phyloP scores from a whole-genome alignment of 2,797 vertebrate genomes.

The Intellagama lesueurii region DNA sequence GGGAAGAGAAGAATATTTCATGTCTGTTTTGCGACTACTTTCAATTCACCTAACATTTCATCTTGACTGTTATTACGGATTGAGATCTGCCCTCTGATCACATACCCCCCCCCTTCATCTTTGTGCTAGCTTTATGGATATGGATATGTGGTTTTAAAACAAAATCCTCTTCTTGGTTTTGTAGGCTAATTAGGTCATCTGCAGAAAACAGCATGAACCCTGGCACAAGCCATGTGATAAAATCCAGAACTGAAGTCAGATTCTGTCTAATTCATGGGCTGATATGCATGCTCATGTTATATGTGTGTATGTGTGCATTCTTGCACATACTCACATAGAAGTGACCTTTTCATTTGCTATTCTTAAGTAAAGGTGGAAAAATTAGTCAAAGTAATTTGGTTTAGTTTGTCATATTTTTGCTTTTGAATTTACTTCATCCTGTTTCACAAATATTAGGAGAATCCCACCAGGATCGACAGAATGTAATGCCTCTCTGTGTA shows the following conservation, averaged over 20 bases:
- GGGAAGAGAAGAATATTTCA: conserved; percentile 32
- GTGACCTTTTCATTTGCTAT: not conserved
- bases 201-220: conserved; percentile 40
- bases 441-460: no score
- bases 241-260: not conserved
- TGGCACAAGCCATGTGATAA: conserved; percentile 2
- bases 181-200: conserved; percentile 27
- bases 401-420: not conserved
- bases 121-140: conserved; percentile 12
- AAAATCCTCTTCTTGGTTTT: conserved; percentile 2
- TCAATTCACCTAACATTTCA: conserved; percentile 53
- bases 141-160: conserved; percentile 16
- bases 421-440: not conserved
- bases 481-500: no score
- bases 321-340: no score
- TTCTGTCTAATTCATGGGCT: not conserved
- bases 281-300: not conserved
- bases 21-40: not conserved
- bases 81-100: not conserved
- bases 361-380: not conserved
- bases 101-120: rapidly evolving
- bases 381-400: not conserved
- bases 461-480: no score
- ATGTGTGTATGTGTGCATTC: not conserved
- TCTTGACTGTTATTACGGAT: conserved; percentile 2